These are phyloP conservation scores for Eurytoma adleriae DNA, from an alignment of 2,888 invertebrate species.

Conservation along the genomic window DNA sequence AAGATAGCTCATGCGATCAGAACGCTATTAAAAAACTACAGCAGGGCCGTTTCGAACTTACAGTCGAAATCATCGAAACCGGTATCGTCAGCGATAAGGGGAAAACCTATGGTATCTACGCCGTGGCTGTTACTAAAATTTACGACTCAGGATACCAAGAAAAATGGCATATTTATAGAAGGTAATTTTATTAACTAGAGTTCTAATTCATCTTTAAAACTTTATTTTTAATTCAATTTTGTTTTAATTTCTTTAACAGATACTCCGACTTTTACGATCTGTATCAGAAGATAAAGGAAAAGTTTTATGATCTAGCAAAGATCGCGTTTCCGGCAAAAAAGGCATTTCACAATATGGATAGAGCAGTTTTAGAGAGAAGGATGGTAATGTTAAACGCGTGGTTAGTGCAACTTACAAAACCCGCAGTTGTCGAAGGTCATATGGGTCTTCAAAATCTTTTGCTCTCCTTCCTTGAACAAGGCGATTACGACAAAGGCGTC, in stretches of 20 bases:
- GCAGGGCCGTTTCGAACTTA: conserved; percentile 72
- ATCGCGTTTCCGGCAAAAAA: conserved; percentile 94
- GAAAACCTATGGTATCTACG: conserved; percentile 92
- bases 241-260: conserved; percentile 1
- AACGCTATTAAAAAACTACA: conserved; percentile 73
- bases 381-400: conserved; percentile 90
- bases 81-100: conserved; percentile 90
- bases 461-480: conserved; percentile 83
- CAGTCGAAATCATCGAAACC: conserved; percentile 73
- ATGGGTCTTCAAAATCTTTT: conserved; percentile 81
- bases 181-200: conserved; percentile 71
- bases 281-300: conserved; percentile 87
- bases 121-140: conserved; percentile 86
- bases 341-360: conserved; percentile 94
- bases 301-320: conserved; percentile 88
- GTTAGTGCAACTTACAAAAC: conserved; percentile 83
- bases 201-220: not conserved
- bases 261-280: conserved; percentile 97
- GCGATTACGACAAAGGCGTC: conserved; percentile 83
- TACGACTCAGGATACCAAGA: conserved; percentile 83
- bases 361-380: conserved; percentile 89
- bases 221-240: not conserved
- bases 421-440: conserved; percentile 79
- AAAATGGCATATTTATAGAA: conserved; percentile 93
- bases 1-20: conserved; percentile 68